Conservation (phyloP, 2,113 vertebrate species). For the Pionites leucogaster region DNA sequence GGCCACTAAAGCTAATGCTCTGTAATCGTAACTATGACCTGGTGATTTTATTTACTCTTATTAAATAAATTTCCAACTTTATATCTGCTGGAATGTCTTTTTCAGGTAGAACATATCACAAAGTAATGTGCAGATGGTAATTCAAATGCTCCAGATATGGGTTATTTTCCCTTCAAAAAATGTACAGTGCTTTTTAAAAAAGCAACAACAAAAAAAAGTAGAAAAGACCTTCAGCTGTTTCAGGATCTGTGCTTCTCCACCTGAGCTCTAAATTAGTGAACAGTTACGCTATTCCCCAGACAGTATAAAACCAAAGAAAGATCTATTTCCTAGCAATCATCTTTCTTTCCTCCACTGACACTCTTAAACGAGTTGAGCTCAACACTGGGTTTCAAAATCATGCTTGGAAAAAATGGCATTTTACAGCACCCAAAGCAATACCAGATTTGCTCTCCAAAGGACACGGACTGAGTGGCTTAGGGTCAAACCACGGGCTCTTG, state of each 20-base stretch:
- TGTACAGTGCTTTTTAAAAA: neutral
- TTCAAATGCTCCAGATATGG: neutral
- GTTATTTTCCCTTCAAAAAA: neutral
- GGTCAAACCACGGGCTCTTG: neutral
- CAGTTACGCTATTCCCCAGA: neutral
- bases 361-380: fast-evolving
- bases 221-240: neutral
- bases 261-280: neutral
- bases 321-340: neutral
- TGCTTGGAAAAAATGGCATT: neutral
- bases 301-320: neutral
- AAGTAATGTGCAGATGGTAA: neutral
- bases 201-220: neutral
- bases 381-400: fast-evolving
- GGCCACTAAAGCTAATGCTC: neutral
- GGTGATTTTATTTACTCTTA: neutral
- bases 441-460: neutral
- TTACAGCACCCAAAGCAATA: neutral
- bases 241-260: neutral
- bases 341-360: neutral
- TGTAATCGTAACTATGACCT: neutral
- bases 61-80: neutral
- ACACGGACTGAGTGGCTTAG: too few species aligned
- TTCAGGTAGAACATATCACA: neutral
- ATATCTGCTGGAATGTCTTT: neutral